These are phyloP conservation scores for Pleuronectes platessa DNA, from an alignment of 2,113 vertebrate species.

Conservation along the genomic window DNA sequence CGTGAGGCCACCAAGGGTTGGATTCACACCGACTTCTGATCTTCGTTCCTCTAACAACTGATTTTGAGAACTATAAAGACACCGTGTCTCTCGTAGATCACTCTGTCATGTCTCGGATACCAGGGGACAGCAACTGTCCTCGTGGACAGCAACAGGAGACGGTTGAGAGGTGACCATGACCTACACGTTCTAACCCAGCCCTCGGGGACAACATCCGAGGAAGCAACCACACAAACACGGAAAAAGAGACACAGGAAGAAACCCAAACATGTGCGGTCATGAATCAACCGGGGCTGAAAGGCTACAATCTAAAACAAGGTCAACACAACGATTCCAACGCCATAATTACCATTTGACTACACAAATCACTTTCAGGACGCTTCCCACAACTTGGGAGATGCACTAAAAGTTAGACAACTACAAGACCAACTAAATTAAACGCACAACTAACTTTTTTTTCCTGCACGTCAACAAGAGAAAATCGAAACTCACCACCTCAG, in stretches of 20 bases:
- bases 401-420: conserved; percentile 1
- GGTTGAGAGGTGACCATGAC: conserved; percentile 17
- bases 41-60: background rate
- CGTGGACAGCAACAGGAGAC: background rate
- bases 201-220: conserved; percentile 26
- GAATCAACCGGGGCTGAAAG: conserved; percentile 52
- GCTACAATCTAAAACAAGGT: conserved; percentile 37
- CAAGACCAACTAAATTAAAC: background rate
- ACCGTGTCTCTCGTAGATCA: background rate
- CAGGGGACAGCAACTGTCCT: background rate
- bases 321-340: conserved; percentile 26
- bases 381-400: conserved; percentile 23
- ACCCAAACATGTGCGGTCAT: conserved; percentile 26
- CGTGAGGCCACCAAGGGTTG: conserved; percentile 3
- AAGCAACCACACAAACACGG: conserved; percentile 38
- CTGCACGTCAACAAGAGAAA: conserved; percentile 13
- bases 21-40: background rate
- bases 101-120: background rate
- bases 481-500: conserved; percentile 84
- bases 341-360: conserved; percentile 6
- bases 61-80: background rate
- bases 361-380: conserved; percentile 10
- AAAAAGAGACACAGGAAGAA: conserved; percentile 10
- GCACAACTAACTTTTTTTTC: background rate
- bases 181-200: conserved; percentile 15